These are phyloP conservation scores for Apolygus lucorum DNA, from an alignment of 1,140 invertebrate genomes.

Conservation along the genomic window DNA sequence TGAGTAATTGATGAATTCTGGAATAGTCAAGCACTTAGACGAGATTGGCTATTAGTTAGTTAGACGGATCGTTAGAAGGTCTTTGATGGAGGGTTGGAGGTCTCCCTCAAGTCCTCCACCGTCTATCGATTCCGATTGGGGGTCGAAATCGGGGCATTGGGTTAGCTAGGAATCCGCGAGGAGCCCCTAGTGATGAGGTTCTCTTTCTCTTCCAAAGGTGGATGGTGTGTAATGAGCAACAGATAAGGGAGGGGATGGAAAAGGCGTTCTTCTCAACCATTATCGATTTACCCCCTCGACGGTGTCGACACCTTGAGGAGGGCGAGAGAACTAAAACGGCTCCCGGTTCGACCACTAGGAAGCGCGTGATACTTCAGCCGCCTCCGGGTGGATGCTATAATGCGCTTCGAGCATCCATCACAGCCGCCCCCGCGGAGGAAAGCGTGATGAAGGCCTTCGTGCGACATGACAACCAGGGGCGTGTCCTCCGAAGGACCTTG, in stretches of 20 bases:
- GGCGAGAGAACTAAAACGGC: too few species aligned
- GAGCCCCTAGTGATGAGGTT: neutral
- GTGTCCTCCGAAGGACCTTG: too few species aligned
- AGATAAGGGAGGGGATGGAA: neutral
- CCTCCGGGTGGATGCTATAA: neutral
- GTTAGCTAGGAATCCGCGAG: too few species aligned
- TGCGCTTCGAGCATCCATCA: neutral
- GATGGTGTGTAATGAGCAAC: neutral
- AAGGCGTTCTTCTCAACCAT: neutral
- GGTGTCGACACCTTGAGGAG: too few species aligned
- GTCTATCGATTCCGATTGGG: neutral
- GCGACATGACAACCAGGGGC: neutral
- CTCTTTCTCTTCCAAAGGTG: neutral
- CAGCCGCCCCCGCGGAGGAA: neutral
- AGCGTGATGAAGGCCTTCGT: neutral
- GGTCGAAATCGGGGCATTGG: neutral
- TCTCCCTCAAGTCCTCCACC: too few species aligned
- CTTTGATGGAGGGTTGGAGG: too few species aligned
- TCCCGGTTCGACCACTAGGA: neutral
- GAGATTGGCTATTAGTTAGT: too few species aligned
- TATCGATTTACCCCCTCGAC: too few species aligned
- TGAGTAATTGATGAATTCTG: too few species aligned
- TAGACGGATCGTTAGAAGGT: too few species aligned
- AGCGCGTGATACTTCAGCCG: neutral
- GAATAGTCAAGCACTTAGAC: too few species aligned